Conservation (phyloP, 2,113 vertebrate genomes). For the Rhizomys pruinosus region DNA sequence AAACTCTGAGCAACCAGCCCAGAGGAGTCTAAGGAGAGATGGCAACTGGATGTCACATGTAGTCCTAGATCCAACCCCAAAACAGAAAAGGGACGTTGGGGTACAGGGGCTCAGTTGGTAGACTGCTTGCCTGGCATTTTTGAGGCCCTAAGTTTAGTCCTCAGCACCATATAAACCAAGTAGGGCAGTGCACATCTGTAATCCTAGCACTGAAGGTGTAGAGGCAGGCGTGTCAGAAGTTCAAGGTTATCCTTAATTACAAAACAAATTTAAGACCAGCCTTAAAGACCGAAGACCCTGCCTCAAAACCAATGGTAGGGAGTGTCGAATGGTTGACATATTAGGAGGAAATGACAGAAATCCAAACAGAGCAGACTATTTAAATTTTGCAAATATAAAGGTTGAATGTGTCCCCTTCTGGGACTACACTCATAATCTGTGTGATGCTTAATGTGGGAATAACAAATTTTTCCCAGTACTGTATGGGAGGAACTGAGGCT, state of each 20-base stretch:
- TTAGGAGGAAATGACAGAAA: accelerated
- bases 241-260: neutral
- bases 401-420: accelerated
- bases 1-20: neutral
- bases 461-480: neutral
- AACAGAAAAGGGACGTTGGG: neutral
- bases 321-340: neutral
- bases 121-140: no score
- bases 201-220: neutral
- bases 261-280: neutral
- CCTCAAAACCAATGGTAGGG: no score
- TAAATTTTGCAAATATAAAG: neutral
- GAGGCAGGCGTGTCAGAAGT: neutral
- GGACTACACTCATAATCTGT: accelerated
- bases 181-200: neutral
- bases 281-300: neutral
- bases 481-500: neutral
- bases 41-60: accelerated
- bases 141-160: neutral
- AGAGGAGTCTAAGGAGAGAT: no score
- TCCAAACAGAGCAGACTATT: accelerated
- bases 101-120: neutral
- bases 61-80: neutral
- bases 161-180: neutral
- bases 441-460: neutral